Evolutionary conservation across 2,113 vertebrate genomes (phyloP).

Genomic region (cat (Felis catus)): F.catus_Fca126_mat1.0 CM031423.1:4477501-4478000

Average conservation of each 20-base stretch:
- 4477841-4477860: background rate
- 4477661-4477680: background rate
- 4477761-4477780: background rate
- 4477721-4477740: background rate
- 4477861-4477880: background rate
- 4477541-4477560: accelerated
- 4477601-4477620: background rate
- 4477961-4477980: background rate
- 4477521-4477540: accelerated
- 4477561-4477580: accelerated
- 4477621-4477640: background rate
- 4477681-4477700: background rate
- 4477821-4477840: background rate
- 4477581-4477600: too few species aligned
- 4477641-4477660: background rate
- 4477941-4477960: background rate
- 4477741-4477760: background rate
- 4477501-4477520: background rate
- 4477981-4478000: background rate
- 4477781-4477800: background rate
- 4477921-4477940: too few species aligned
- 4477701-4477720: background rate
- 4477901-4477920: accelerated
- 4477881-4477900: background rate
- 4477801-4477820: too few species aligned